A percentile compares a stretch with the other conserved stretches of the same genome.
phyloP scores from a whole-genome alignment of 1,140 invertebrate genomes.

The Amyelois transitella region DNA sequence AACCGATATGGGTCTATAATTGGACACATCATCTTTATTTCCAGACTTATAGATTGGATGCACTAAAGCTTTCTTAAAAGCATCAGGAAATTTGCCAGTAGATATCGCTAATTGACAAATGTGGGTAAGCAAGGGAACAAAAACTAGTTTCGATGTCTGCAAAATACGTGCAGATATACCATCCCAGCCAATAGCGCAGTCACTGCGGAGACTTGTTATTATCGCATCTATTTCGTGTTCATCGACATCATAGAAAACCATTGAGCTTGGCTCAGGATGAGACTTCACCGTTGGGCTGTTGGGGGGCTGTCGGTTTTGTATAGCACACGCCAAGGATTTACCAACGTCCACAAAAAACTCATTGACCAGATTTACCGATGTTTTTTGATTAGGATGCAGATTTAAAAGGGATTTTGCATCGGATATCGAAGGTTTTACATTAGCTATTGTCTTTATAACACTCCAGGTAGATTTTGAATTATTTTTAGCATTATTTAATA shows the following conservation, averaged over 20 bases:
- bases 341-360: constrained; percentile 2
- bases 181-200: constrained; percentile 4
- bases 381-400: not conserved
- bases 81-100: not conserved
- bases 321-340: not conserved
- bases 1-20: constrained; percentile 1
- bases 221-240: not conserved
- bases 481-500: not conserved
- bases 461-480: constrained; percentile 4
- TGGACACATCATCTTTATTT: not conserved
- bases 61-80: constrained; percentile 2
- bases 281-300: not conserved
- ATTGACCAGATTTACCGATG: constrained; percentile 4
- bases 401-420: not conserved
- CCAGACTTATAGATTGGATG: constrained; percentile 8
- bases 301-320: not conserved
- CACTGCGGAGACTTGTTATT: not conserved
- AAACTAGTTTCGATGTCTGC: not conserved
- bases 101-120: not conserved
- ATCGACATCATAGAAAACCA: not conserved
- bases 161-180: not conserved
- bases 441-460: not conserved
- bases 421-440: not conserved
- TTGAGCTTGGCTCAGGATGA: not conserved
- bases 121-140: not conserved